Evolutionary conservation across 2,888 invertebrate species (phyloP).

Genomic region (Helicoverpa assulta): DNA sequence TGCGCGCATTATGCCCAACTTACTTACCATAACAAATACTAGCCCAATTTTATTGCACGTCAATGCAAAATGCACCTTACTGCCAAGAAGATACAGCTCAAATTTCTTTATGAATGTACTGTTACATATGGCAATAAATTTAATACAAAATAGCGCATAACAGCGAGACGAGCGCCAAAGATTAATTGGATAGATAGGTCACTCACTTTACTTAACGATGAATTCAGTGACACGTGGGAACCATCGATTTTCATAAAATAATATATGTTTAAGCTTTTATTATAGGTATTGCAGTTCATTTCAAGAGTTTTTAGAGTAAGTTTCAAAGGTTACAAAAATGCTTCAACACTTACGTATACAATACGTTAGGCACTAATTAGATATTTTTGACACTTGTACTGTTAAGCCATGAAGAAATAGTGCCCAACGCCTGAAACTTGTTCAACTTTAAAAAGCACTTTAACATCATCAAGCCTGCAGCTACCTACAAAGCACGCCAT

Average conservation of each 20-base stretch:
- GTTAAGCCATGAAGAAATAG: too few species aligned
- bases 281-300: not conserved
- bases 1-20: conserved; percentile 68
- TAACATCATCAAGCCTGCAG: too few species aligned
- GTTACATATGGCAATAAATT: conserved; percentile 74
- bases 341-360: too few species aligned
- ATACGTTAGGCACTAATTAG: too few species aligned
- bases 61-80: conserved; percentile 39
- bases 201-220: not conserved
- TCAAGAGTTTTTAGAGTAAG: not conserved
- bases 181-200: conserved; percentile 44
- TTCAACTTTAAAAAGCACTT: too few species aligned
- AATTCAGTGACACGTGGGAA: not conserved
- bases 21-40: conserved; percentile 67
- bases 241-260: not conserved
- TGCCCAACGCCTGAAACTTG: too few species aligned
- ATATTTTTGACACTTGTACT: too few species aligned
- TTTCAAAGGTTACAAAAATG: too few species aligned
- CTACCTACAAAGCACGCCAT: too few species aligned
- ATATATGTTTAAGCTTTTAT: not conserved
- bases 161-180: conserved; percentile 58
- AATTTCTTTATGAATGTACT: conserved; percentile 28
- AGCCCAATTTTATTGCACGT: conserved; percentile 53
- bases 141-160: conserved; percentile 74
- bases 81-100: conserved; percentile 22